A percentile compares a stretch with the other conserved stretches of the same genome.
These are phyloP conservation scores for Callithrix jacchus DNA, from an alignment of 2,113 vertebrate genomes.

Conservation along the genomic window DNA sequence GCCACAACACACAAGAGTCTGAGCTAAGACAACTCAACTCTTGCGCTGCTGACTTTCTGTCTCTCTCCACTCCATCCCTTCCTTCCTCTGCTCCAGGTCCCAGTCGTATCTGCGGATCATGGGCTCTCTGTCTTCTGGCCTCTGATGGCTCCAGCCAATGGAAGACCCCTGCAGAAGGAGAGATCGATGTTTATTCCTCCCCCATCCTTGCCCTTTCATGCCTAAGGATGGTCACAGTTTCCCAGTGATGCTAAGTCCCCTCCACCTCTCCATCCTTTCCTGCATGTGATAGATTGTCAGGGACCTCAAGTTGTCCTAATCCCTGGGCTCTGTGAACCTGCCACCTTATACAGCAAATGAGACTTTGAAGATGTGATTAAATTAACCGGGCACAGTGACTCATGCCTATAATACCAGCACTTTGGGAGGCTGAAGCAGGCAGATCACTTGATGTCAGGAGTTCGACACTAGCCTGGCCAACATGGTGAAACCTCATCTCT, in stretches of 20 bases:
- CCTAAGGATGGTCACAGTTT: neutral
- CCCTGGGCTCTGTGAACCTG: fast-evolving
- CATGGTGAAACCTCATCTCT: too few relatives aligned
- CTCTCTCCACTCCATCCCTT: too few relatives aligned
- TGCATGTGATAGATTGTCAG: fast-evolving
- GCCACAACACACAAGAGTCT: neutral
- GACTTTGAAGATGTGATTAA: neutral
- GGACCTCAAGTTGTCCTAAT: neutral
- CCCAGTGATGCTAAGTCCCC: neutral
- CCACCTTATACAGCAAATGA: neutral
- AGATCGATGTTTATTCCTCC: neutral
- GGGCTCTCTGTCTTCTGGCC: neutral
- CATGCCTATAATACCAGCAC: too few relatives aligned
- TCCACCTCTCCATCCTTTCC: neutral
- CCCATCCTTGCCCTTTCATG: fast-evolving
- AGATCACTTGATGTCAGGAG: too few relatives aligned
- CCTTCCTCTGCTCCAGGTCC: fast-evolving
- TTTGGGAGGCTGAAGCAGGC: too few relatives aligned
- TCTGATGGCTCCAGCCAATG: neutral
- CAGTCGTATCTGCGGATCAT: neutral
- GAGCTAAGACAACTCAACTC: neutral
- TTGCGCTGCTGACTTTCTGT: neutral
- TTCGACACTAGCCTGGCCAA: too few relatives aligned
- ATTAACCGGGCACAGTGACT: neutral
- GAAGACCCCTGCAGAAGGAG: neutral